Percentiles rank a stretch among this genome's conserved stretches.
Conservation (phyloP, 2,888 invertebrate species). For the Drosophila neutralis region DNA sequence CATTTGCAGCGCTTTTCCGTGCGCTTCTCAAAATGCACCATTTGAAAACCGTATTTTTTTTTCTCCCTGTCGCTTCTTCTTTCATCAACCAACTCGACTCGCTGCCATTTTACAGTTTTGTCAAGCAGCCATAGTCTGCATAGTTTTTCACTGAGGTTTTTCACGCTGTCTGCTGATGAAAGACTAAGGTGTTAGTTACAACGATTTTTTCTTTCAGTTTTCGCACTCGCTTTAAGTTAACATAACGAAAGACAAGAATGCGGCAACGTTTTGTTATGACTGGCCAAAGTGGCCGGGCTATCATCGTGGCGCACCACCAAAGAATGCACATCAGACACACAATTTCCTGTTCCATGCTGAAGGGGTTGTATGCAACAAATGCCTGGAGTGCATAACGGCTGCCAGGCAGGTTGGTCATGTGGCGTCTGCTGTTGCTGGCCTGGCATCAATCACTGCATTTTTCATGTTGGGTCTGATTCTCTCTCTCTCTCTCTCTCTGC, state of each 20-base stretch:
- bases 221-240: conserved; percentile 54
- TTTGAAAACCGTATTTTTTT: conserved; percentile 22
- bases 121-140: conserved; percentile 48
- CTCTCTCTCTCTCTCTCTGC: conserved; percentile 7
- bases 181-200: conserved; percentile 33
- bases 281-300: conserved; percentile 48
- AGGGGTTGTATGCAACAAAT: conserved; percentile 71
- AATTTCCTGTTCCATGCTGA: conserved; percentile 54
- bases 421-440: conserved; percentile 39
- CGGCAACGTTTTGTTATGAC: conserved; percentile 43
- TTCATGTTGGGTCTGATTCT: conserved; percentile 51
- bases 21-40: conserved; percentile 47
- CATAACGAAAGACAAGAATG: conserved; percentile 60
- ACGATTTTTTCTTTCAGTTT: conserved; percentile 17
- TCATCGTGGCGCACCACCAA: conserved; percentile 34
- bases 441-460: conserved; percentile 74
- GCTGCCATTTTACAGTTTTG: conserved; percentile 59
- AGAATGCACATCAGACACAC: conserved; percentile 69
- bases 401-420: conserved; percentile 34
- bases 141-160: conserved; percentile 30
- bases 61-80: conserved; percentile 11
- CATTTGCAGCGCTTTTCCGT: conserved; percentile 57
- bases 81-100: conserved; percentile 28
- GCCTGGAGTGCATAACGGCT: conserved; percentile 74
- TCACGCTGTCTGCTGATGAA: conserved; percentile 60